phyloP scores from a whole-genome alignment of 1,140 invertebrate species.

The Drosophila arizonae region DNA sequence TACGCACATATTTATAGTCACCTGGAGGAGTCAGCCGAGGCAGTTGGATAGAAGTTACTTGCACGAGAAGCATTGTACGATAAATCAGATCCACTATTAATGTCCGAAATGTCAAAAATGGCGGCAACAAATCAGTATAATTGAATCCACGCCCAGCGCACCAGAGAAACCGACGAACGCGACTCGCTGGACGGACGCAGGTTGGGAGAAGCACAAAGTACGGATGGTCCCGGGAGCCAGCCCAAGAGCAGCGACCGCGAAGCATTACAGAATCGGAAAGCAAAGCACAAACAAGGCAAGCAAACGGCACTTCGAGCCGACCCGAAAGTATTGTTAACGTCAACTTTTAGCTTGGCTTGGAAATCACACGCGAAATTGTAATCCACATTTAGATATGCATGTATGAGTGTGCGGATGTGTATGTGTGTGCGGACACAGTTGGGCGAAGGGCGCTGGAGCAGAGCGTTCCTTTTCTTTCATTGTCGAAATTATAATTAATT shows the following conservation, averaged over 20 bases:
- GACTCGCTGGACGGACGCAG: slow-evolving; percentile 21
- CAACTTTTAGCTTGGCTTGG: slow-evolving; percentile 22
- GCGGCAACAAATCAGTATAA: slow-evolving; percentile 76
- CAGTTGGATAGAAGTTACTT: slow-evolving; percentile 30
- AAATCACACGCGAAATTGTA: slow-evolving; percentile 69
- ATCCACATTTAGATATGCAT: slow-evolving; percentile 57
- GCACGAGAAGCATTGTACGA: slow-evolving; percentile 32
- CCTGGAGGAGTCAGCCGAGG: slow-evolving; percentile 14
- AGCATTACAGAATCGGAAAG: neutral
- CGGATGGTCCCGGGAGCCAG: slow-evolving; percentile 15
- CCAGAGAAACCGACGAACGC: slow-evolving; percentile 44
- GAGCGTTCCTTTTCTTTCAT: slow-evolving; percentile 24
- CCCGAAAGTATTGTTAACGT: slow-evolving; percentile 48
- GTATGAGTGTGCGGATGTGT: too few relatives aligned
- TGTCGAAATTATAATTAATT: slow-evolving; percentile 69
- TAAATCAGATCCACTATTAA: slow-evolving; percentile 68
- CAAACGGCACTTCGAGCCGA: slow-evolving; percentile 3
- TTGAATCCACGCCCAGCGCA: slow-evolving; percentile 71
- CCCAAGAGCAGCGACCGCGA: slow-evolving; percentile 4
- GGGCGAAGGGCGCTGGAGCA: neutral
- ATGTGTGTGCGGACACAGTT: slow-evolving; percentile 13
- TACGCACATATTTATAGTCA: slow-evolving; percentile 25
- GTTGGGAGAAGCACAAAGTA: neutral
- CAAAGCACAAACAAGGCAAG: slow-evolving; percentile 23
- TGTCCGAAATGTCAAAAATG: slow-evolving; percentile 71